Evolutionary conservation across 2,113 vertebrate genomes (phyloP), one percentile per base, ranked within the genome.

Genomic region (Fukomys damarensis): DNA sequence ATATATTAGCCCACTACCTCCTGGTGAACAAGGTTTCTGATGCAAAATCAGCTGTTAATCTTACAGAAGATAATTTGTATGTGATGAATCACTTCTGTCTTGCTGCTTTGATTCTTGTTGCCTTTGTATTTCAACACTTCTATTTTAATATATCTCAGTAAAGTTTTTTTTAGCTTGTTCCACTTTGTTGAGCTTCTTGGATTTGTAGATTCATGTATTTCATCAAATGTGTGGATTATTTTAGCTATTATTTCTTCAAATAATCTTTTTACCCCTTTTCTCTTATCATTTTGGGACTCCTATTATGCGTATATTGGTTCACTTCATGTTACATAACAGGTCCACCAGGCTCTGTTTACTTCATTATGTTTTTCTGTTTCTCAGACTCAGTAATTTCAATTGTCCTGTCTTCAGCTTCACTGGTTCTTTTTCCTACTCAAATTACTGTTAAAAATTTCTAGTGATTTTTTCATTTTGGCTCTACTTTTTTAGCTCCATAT

Each of bases 61-160:
- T 83, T 83, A 38, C 52, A 35, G 58, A 38, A 66, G 35, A 43
- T 91, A 6, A 0, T 17, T 52, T 83, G 16, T n/a, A 7, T 32
- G 13, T 54, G 43, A 7, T 49, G 41, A 65, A 12, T 65, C 6
- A 65, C 63, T 65, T 65, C 4, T 32, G 11, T 32, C 4, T 65
- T 63, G 12, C 16, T 43, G 58, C 52, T 87, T 76, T 77, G 66
- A 43, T 8, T 82, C 59, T 81, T 17, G 30, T 14, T 63, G 63
- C 52, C 59, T 95, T 63, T 86, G 86, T 32, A 41, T 77, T 89
- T 93, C 30, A 80, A 19, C 24, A 80, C n/a, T 56, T 90, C 59
- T 32, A 82, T 85, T 38, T 26, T n/a, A 49, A 63, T 66, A 16
- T 43, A 28, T 61, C 35, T 76, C 28, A 24, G 22, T 61, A 46